These are phyloP conservation scores for Pachycephus smyrnensis DNA, from an alignment of 2,888 invertebrate species.

Conservation along the genomic window DNA sequence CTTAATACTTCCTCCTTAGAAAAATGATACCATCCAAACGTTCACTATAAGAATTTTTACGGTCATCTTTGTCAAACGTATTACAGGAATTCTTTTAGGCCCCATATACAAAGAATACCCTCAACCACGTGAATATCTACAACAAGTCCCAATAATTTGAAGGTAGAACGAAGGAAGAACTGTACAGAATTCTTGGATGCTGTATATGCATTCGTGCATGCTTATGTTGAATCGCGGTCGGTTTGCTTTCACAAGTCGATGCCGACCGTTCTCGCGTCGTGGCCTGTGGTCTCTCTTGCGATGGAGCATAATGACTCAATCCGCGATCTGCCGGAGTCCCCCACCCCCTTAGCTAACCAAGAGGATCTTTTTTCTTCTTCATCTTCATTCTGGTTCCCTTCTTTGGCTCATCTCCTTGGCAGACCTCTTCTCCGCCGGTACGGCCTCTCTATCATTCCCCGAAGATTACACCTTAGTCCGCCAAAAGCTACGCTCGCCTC, in stretches of 20 bases:
- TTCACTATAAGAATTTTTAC: neutral
- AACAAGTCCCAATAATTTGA: neutral
- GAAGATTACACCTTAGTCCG: constrained; percentile 12
- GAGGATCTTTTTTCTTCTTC: constrained; percentile 38
- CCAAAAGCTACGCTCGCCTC: constrained; percentile 30
- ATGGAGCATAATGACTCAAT: constrained; percentile 67
- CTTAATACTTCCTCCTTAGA: neutral
- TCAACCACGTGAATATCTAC: neutral
- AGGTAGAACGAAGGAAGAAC: neutral
- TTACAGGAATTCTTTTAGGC: neutral
- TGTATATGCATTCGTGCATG: neutral
- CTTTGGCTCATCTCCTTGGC: constrained; percentile 13
- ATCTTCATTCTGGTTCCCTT: constrained; percentile 22
- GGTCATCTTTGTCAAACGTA: neutral
- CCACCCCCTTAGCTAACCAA: constrained; percentile 37
- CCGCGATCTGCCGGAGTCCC: constrained; percentile 61
- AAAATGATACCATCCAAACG: neutral
- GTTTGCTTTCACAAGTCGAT: constrained; percentile 62
- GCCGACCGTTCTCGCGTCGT: constrained; percentile 59
- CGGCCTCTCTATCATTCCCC: constrained; percentile 26
- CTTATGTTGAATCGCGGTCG: constrained; percentile 18
- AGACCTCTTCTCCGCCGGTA: constrained; percentile 13
- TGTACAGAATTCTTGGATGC: neutral
- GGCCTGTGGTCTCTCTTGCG: constrained; percentile 63
- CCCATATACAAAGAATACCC: neutral